These are phyloP conservation scores for Scaptomyza hsui DNA, from an alignment of 1,140 invertebrate species.

Conservation along the genomic window DNA sequence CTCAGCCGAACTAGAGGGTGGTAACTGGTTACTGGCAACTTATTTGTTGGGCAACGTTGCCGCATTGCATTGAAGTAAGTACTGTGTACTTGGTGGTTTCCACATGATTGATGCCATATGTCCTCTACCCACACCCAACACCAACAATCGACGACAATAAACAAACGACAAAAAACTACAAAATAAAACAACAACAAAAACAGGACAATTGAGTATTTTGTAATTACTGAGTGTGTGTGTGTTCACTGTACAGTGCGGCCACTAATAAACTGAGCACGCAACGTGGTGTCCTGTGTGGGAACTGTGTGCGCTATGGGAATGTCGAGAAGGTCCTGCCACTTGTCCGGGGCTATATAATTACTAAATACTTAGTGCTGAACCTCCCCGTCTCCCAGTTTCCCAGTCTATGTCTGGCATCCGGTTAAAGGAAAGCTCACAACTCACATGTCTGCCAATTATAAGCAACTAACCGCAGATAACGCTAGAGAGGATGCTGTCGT, in stretches of 20 bases:
- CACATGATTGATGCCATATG: constrained; percentile 81
- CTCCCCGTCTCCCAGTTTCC: background rate
- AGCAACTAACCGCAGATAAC: constrained; percentile 80
- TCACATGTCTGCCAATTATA: constrained; percentile 81
- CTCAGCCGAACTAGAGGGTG: too few species aligned
- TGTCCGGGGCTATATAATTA: constrained; percentile 37
- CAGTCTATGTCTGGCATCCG: constrained; percentile 26
- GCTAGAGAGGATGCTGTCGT: constrained; percentile 68
- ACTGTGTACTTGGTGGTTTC: constrained; percentile 74
- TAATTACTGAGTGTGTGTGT: constrained; percentile 18
- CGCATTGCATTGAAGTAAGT: constrained; percentile 20
- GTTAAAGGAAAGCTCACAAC: constrained; percentile 51
- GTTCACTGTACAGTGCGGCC: too few species aligned
- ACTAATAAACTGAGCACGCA: constrained; percentile 46
- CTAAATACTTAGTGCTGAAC: constrained; percentile 42
- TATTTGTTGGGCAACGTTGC: constrained; percentile 6
- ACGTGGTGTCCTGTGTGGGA: constrained; percentile 58
- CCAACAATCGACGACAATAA: constrained; percentile 28
- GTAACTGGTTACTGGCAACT: constrained; percentile 1
- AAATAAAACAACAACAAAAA: background rate
- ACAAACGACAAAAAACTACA: background rate
- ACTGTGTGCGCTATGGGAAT: constrained; percentile 60
- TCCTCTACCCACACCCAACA: constrained; percentile 31
- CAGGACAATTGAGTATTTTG: constrained; percentile 41
- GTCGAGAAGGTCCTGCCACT: constrained; percentile 17